Percentiles rank a stretch among this genome's conserved stretches.
Conservation (phyloP, 2,888 invertebrate species). For the Stenodera caucasica region DNA sequence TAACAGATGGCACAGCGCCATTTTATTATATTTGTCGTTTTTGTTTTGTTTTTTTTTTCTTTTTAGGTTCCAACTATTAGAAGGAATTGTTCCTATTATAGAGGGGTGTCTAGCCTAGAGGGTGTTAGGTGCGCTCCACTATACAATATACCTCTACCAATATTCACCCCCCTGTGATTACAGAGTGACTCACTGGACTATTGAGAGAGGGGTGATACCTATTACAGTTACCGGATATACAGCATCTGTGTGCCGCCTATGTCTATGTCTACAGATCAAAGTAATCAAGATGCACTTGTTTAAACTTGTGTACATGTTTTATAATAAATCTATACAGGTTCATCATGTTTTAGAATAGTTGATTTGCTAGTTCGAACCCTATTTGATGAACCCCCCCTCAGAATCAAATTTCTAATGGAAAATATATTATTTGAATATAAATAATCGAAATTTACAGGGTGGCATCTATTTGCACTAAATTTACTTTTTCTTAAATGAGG, state of each 20-base stretch:
- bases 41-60: not conserved
- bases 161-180: constrained; percentile 51
- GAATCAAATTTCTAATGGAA: constrained; percentile 17
- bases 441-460: no score
- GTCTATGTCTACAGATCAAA: constrained; percentile 54
- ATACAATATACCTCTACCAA: constrained; percentile 12
- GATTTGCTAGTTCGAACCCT: constrained; percentile 15
- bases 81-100: constrained; percentile 15
- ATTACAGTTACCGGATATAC: constrained; percentile 55
- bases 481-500: no score
- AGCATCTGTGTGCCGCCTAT: constrained; percentile 56
- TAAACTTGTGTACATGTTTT: constrained; percentile 45
- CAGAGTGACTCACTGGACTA: constrained; percentile 52
- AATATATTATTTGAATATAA: constrained; percentile 21
- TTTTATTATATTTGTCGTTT: not conserved
- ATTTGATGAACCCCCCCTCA: constrained; percentile 18
- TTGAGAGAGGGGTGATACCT: constrained; percentile 46
- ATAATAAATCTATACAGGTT: constrained; percentile 21
- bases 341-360: constrained; percentile 6
- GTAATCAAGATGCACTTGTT: constrained; percentile 57
- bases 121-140: constrained; percentile 42
- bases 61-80: no score
- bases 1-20: constrained; percentile 8
- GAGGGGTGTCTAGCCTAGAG: constrained; percentile 41
- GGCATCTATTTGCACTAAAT: no score